These are phyloP conservation scores for Molossus molossus DNA, from an alignment of 2,797 vertebrate genomes.

Conservation along the genomic window DNA sequence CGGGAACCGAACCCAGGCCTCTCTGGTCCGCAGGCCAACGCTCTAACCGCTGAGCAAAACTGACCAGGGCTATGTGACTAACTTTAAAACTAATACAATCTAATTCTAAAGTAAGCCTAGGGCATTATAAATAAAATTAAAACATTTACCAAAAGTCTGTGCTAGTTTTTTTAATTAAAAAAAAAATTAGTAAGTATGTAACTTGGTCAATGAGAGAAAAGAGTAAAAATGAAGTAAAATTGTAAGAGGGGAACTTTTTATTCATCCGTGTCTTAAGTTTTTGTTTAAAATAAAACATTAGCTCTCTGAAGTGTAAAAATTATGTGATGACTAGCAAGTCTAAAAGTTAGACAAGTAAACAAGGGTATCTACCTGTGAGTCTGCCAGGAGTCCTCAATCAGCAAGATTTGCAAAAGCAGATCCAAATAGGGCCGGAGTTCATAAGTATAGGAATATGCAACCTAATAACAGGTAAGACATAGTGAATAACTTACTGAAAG, in stretches of 20 bases:
- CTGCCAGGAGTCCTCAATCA: slow-evolving; percentile 99
- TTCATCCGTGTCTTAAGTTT: slow-evolving; percentile 10
- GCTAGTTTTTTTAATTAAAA: neutral
- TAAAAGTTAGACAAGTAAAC: slow-evolving; percentile 30
- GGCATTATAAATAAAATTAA: slow-evolving; percentile 29
- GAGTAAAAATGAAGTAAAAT: neutral
- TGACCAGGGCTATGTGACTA: neutral
- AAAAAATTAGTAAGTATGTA: slow-evolving; percentile 39
- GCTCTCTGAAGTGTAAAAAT: neutral
- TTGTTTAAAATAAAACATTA: slow-evolving; percentile 44
- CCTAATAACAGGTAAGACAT: slow-evolving; percentile 88
- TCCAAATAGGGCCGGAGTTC: slow-evolving; percentile 99
- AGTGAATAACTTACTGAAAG: slow-evolving; percentile 70
- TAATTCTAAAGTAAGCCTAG: slow-evolving; percentile 63
- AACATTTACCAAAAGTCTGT: slow-evolving; percentile 42
- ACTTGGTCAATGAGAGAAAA: neutral
- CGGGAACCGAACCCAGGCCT: too few relatives aligned
- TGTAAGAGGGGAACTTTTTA: neutral
- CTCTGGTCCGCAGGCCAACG: too few relatives aligned
- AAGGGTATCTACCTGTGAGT: slow-evolving; percentile 95
- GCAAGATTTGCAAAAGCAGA: slow-evolving; percentile 98
- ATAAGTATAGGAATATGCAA: slow-evolving; percentile 99
- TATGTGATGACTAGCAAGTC: neutral
- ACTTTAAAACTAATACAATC: slow-evolving; percentile 50
- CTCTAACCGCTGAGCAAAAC: too few relatives aligned